phyloP scores from a whole-genome alignment of 2,113 vertebrate genomes.

The Corythornis vintsioides region DNA sequence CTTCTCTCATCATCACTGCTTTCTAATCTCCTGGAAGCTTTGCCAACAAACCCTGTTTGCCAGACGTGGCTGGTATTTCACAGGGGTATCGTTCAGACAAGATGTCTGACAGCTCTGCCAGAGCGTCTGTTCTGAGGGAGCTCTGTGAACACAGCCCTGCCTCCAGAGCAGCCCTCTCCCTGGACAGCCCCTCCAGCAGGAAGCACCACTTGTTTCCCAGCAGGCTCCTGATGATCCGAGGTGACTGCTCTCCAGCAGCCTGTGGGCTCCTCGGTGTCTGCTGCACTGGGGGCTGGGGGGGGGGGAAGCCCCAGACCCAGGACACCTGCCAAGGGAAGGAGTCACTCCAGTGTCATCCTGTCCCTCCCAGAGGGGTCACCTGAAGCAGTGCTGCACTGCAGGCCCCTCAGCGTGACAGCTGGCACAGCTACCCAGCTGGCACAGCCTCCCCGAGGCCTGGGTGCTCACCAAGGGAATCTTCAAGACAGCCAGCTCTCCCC shows the following conservation, averaged over 20 bases:
- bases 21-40: slow-evolving; percentile 29
- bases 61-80: slow-evolving; percentile 33
- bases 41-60: slow-evolving; percentile 12
- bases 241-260: not conserved
- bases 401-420: not conserved
- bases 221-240: not conserved
- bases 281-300: not conserved
- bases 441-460: not conserved
- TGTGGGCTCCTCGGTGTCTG: not conserved
- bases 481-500: not conserved
- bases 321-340: not conserved
- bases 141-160: not conserved
- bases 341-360: not conserved
- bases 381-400: slow-evolving; percentile 3
- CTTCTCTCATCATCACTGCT: slow-evolving; percentile 1
- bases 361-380: not conserved
- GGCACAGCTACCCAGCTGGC: not conserved
- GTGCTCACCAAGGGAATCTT: not conserved
- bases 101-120: slow-evolving; percentile 13
- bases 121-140: not conserved
- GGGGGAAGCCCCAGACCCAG: not conserved
- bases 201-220: not conserved
- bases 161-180: not conserved
- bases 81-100: not conserved
- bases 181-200: not conserved